Conservation (phyloP, 2,888 invertebrate species). For the Lithophane semibrunnea region DNA sequence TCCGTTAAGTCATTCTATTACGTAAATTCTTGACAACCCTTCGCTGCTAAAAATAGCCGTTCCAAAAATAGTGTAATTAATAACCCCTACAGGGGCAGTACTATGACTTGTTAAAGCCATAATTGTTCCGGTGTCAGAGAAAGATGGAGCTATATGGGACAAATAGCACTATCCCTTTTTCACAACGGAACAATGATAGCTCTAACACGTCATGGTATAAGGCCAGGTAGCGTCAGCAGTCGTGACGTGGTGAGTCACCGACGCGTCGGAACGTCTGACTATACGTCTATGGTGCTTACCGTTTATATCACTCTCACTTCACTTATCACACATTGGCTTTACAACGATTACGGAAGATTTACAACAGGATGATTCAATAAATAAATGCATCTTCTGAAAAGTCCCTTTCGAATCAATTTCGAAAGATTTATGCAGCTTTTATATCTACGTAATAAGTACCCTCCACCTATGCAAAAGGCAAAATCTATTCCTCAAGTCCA, state of each 20-base stretch:
- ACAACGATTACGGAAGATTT: neutral
- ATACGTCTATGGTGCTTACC: conserved; percentile 7
- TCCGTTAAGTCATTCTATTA: conserved; percentile 52
- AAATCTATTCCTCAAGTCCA: neutral
- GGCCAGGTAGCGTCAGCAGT: conserved; percentile 40
- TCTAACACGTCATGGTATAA: too few species aligned
- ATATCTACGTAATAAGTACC: neutral
- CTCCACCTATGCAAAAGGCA: neutral
- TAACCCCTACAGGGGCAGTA: conserved; percentile 35
- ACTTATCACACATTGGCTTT: neutral
- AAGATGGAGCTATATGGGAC: too few species aligned
- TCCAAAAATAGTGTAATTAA: conserved; percentile 38
- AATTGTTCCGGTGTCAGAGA: too few species aligned
- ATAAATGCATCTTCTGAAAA: neutral
- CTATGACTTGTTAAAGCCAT: too few species aligned
- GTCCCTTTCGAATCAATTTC: neutral
- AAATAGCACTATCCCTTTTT: too few species aligned
- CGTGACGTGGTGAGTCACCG: conserved; percentile 38
- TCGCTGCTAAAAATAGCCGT: conserved; percentile 54
- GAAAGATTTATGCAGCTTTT: neutral
- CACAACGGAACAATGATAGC: too few species aligned
- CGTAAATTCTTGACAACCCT: conserved; percentile 46
- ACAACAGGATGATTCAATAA: neutral
- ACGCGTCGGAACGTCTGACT: conserved; percentile 42
- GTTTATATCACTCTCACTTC: conserved; percentile 5